phyloP scores from a whole-genome alignment of 2,797 vertebrate species.

The Loris lydekkerianus region DNA sequence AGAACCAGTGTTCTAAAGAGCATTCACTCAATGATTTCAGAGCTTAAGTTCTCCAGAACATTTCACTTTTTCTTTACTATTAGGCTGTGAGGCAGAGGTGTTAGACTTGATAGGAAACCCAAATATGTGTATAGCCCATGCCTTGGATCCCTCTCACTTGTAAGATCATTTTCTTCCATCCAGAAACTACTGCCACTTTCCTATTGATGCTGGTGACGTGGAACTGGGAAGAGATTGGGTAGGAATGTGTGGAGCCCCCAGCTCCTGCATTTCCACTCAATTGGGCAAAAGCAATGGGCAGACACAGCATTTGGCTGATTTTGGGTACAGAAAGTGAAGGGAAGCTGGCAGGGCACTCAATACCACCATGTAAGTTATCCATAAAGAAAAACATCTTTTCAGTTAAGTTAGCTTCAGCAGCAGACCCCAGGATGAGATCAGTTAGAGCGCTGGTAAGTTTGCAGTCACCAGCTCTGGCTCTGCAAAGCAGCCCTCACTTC shows the following conservation, averaged over 20 bases:
- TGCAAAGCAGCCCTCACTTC: too few relatives aligned
- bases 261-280: not conserved
- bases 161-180: not conserved
- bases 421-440: not conserved
- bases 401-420: not conserved
- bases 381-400: not conserved
- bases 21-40: not conserved
- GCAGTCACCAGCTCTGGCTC: not conserved
- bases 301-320: not conserved
- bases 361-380: not conserved
- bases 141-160: not conserved
- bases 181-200: not conserved
- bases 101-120: not conserved
- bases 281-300: not conserved
- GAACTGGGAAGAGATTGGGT: not conserved
- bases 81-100: not conserved
- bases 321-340: not conserved
- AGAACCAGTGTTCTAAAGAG: constrained; percentile 11
- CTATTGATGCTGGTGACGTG: not conserved
- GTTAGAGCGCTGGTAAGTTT: not conserved
- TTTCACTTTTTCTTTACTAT: not conserved
- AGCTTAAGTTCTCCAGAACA: not conserved
- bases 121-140: not conserved
- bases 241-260: not conserved
- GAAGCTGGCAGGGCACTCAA: not conserved